A percentile compares a stretch with the other conserved stretches of the same genome.
Evolutionary conservation across 2,113 vertebrate genomes (phyloP).

Genomic region (Pseudolaguvia tuberculata): DNA sequence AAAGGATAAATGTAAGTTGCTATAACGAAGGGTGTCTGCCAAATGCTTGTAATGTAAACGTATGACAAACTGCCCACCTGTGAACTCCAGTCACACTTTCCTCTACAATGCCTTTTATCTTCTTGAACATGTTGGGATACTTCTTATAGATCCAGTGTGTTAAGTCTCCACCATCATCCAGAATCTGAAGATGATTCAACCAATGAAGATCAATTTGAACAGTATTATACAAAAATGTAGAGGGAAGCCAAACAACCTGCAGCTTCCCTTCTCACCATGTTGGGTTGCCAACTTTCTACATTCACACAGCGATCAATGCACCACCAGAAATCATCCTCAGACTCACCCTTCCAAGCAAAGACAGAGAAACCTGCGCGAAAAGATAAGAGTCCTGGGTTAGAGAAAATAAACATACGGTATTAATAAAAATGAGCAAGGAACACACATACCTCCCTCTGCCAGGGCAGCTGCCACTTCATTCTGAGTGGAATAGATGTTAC

Average conservation of each 20-base stretch:
- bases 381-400: background rate
- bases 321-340: conserved; percentile 99
- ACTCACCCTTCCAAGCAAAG: conserved; percentile 98
- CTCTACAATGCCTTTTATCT: conserved; percentile 98
- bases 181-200: conserved; percentile 70
- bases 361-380: conserved; percentile 81
- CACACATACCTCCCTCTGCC: conserved; percentile 82
- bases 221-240: background rate
- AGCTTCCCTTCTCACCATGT: conserved; percentile 76
- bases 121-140: conserved; percentile 99
- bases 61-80: conserved; percentile 67
- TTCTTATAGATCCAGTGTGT: conserved; percentile 99
- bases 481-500: conserved; percentile 98
- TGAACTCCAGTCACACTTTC: conserved; percentile 98
- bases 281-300: conserved; percentile 96
- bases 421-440: background rate
- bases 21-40: too few species aligned
- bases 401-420: background rate
- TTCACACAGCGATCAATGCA: conserved; percentile 98
- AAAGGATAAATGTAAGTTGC: background rate
- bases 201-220: background rate
- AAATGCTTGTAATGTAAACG: too few species aligned
- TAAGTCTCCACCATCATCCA: conserved; percentile 95
- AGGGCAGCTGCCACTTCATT: conserved; percentile 95
- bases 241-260: background rate